A percentile compares a stretch with the other conserved stretches of the same genome.
phyloP scores from a whole-genome alignment of 2,113 vertebrate species.

The Marmota flaviventris region DNA sequence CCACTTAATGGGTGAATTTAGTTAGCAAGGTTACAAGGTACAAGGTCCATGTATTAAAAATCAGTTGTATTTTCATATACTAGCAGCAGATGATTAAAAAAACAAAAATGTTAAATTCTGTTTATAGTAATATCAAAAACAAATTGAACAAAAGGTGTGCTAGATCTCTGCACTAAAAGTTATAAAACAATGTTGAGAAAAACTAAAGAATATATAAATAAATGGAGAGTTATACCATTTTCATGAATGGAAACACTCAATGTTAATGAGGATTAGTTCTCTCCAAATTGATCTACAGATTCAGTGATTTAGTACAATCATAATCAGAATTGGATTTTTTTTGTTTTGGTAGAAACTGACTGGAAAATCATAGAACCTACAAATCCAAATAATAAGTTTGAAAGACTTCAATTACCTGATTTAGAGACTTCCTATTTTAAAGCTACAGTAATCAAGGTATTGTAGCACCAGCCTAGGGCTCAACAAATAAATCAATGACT shows the following conservation, averaged over 20 bases:
- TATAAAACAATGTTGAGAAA: not conserved
- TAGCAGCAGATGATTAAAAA: not conserved
- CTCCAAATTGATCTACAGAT: not conserved
- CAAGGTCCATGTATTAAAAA: not conserved
- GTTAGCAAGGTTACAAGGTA: not conserved
- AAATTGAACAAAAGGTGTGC: not conserved
- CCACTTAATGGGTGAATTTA: not conserved
- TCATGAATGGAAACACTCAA: not conserved
- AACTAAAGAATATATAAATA: not conserved
- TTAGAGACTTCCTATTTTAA: not conserved
- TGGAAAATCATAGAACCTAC: not conserved
- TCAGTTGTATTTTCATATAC: not conserved
- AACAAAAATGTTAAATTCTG: not conserved
- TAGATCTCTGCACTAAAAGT: not conserved
- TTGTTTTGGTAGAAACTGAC: not conserved
- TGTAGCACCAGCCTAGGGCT: not conserved
- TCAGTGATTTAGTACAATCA: not conserved
- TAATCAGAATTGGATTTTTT: not conserved
- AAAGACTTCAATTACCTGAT: not conserved
- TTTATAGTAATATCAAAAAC: not conserved
- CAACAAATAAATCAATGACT: not conserved
- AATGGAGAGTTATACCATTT: not conserved
- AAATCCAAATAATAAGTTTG: not conserved
- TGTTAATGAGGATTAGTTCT: not conserved
- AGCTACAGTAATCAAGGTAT: not conserved